phyloP scores from a whole-genome alignment of 2,113 vertebrate species.

The Capricornis sumatraensis region DNA sequence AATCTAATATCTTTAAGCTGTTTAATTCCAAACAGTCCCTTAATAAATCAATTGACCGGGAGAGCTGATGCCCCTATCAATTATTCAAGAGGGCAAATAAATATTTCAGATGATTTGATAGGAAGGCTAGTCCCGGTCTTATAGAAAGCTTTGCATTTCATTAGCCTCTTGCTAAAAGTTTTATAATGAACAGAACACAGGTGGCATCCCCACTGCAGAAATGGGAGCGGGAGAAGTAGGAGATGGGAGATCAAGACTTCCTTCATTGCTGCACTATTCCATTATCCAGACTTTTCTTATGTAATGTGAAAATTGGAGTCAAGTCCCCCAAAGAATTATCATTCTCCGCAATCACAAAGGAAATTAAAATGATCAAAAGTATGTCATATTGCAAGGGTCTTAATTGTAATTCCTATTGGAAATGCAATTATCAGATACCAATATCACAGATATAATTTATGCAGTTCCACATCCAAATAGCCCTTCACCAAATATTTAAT shows the following conservation, averaged over 20 bases:
- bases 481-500: constrained; percentile 73
- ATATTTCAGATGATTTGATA: constrained; percentile 92
- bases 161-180: constrained; percentile 88
- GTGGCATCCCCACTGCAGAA: constrained; percentile 72
- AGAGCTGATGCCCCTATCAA: constrained; percentile 93
- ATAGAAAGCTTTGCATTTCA: constrained; percentile 89
- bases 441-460: constrained; percentile 68
- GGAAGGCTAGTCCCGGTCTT: constrained; percentile 85
- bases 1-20: constrained; percentile 95
- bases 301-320: constrained; percentile 70
- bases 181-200: constrained; percentile 84
- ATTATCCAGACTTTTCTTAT: constrained; percentile 53
- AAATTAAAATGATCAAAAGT: constrained; percentile 77
- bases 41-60: constrained; percentile 93
- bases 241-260: constrained; percentile 56
- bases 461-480: constrained; percentile 65
- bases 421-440: constrained; percentile 71
- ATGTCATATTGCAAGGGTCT: constrained; percentile 67
- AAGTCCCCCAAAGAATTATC: constrained; percentile 70
- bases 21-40: constrained; percentile 93
- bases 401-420: constrained; percentile 75
- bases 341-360: constrained; percentile 67
- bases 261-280: constrained; percentile 27
- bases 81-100: constrained; percentile 92
- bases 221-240: constrained; percentile 54